Evolutionary conservation across 2,113 vertebrate genomes (phyloP), one percentile per base, ranked within the genome.

Genomic region (Larimichthys polyactis): DNA sequence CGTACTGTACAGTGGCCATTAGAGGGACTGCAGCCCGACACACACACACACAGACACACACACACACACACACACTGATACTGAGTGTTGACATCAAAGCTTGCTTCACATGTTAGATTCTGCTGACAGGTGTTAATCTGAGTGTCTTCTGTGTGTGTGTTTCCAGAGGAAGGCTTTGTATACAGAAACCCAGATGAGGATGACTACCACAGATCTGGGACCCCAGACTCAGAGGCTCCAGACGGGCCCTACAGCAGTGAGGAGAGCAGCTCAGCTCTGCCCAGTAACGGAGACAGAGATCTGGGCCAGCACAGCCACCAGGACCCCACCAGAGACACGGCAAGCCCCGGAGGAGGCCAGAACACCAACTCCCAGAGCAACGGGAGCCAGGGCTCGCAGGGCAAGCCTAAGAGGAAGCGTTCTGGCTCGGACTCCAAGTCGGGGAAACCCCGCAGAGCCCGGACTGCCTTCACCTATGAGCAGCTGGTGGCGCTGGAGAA

Each of bases 401-500:
- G 90, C 36, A 97, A 98, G 68, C 95, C 96, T 73, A 98, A 99
- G 91, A 94, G 97, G 83, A 99, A 98, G 92, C 95, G 97, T 68
- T 95, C 97, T 0, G 97, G 97, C 75, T 97, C 97, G 0, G 97
- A 98, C 91, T 96, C 97, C 60, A 98, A 99, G 93, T 97, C 97
- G 0, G 97, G 97, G 4, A 98, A 98, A 91, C 97, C 97, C 55
- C 94, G 97, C 32, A 94, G 97, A 52, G 97, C 97, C 55, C 97
- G 97, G 94, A 98, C 97, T 67, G 97, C 97, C 77, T 98, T 98
- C 94, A 98, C 97, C 49, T 98, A 98, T 79, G 97, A 98, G 94
- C 97, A 98, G 95, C 95, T 98, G 82, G 97, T 98, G 92, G 97
- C 97, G 1, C 95, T 98, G 87, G 97, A 98, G 92, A 98, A 98